phyloP scores from a whole-genome alignment of 2,797 vertebrate species.

The Crypturellus tataupa region DNA sequence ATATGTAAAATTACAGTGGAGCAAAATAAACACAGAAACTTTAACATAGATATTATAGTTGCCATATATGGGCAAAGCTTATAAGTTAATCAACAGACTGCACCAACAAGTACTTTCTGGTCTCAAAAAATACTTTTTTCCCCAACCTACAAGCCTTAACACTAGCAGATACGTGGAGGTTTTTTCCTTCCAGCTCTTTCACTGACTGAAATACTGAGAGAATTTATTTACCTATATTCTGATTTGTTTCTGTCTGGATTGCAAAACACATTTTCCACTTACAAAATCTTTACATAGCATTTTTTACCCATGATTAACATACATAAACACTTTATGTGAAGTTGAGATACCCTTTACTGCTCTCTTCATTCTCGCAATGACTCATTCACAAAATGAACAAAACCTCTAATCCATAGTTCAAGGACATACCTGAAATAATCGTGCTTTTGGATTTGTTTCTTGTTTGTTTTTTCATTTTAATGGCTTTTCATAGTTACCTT shows the following conservation, averaged over 20 bases:
- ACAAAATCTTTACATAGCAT: not conserved
- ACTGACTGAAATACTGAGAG: not conserved
- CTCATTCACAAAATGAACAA: constrained; percentile 21
- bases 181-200: not conserved
- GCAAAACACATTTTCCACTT: not conserved
- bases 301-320: not conserved
- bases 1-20: not conserved
- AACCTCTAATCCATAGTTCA: constrained; percentile 43
- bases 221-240: not conserved
- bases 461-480: not conserved
- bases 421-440: constrained; percentile 55
- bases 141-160: not conserved
- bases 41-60: not conserved
- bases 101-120: not conserved
- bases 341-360: not conserved
- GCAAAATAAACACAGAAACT: not conserved
- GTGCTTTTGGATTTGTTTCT: not conserved
- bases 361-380: not conserved
- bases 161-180: not conserved
- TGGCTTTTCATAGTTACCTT: constrained; percentile 46
- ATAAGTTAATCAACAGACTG: not conserved
- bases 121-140: not conserved
- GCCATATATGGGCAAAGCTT: not conserved
- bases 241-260: not conserved
- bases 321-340: not conserved